phyloP scores from a whole-genome alignment of 2,113 vertebrate genomes.

The Aepyceros melampus region DNA sequence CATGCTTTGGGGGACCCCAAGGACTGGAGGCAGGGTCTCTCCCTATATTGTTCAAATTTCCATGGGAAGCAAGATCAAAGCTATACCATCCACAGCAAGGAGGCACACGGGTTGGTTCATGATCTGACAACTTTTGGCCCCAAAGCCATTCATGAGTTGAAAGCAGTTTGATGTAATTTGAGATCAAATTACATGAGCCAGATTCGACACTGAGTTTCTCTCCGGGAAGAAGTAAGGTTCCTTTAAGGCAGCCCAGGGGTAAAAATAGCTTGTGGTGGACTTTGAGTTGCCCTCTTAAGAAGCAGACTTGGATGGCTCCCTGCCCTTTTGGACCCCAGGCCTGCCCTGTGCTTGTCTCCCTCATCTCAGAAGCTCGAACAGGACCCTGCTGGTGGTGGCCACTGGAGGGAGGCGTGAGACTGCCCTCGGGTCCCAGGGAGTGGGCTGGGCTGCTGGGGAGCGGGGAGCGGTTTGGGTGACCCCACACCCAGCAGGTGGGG shows the following conservation, averaged over 20 bases:
- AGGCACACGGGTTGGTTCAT: background rate
- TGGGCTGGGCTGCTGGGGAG: background rate
- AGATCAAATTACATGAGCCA: background rate
- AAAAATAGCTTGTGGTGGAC: background rate
- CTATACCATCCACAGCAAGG: background rate
- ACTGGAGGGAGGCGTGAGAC: background rate
- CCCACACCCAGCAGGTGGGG: background rate
- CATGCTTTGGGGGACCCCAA: background rate
- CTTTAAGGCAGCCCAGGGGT: background rate
- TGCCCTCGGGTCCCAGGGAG: background rate
- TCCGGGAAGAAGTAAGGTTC: background rate
- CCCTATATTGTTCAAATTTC: background rate
- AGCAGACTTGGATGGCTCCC: background rate
- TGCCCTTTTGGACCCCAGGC: background rate
- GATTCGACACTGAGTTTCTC: background rate
- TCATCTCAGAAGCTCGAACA: background rate
- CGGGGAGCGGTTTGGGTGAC: background rate
- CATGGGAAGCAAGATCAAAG: background rate
- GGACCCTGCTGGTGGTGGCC: background rate
- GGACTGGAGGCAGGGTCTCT: background rate
- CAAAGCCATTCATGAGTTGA: background rate
- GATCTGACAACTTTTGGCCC: background rate
- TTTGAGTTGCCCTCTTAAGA: background rate
- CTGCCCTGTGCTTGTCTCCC: background rate
- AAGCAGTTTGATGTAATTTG: background rate